These are phyloP conservation scores for Trachelipus rathkii DNA, from an alignment of 1,140 invertebrate species.

Conservation along the genomic window DNA sequence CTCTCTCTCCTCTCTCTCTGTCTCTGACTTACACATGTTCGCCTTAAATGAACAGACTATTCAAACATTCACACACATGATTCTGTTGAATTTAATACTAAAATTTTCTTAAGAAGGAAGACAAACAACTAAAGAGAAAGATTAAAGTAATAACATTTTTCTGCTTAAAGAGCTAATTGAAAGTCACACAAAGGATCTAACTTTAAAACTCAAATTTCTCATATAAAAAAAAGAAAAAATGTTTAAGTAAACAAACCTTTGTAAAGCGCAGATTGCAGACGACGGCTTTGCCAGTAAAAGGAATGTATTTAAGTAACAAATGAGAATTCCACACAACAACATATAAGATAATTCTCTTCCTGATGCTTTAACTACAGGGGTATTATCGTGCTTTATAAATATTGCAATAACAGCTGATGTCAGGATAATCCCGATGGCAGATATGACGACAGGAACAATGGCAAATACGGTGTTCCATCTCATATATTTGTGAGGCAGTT, in stretches of 20 bases:
- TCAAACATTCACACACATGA: no score
- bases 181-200: no score
- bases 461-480: slow-evolving; percentile 57
- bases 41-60: no score
- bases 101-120: no score
- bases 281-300: slow-evolving; percentile 56
- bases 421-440: slow-evolving; percentile 55
- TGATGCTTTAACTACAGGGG: slow-evolving; percentile 53
- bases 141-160: no score
- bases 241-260: slow-evolving; percentile 48
- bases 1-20: no score
- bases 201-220: no score
- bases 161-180: no score
- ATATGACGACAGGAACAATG: slow-evolving; percentile 56
- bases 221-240: no score
- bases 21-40: no score
- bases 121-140: no score
- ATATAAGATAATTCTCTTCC: slow-evolving; percentile 62
- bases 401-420: slow-evolving; percentile 55
- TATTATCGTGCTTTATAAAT: slow-evolving; percentile 52
- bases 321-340: slow-evolving; percentile 53
- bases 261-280: slow-evolving; percentile 54
- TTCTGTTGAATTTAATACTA: no score
- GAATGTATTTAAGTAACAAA: slow-evolving; percentile 56
- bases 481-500: slow-evolving; percentile 57